Evolutionary conservation across 92 coral and sea anemone species (phyloP).

Genomic region (Porites evermanni): DNA sequence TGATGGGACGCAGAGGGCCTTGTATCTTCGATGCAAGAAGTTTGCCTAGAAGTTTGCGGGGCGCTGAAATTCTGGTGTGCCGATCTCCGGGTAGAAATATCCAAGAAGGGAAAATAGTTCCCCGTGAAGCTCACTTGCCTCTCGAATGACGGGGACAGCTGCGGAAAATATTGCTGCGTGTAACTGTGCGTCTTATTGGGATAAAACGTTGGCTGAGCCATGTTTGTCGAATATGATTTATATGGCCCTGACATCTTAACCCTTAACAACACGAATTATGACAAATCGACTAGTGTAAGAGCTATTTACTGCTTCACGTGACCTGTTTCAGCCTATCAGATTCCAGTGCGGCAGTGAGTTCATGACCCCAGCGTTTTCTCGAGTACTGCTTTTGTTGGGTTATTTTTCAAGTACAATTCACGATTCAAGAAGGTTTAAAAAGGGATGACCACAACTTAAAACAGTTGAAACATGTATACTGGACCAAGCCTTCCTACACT

Average conservation of each 20-base stretch:
- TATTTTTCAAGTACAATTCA: conserved; percentile 16
- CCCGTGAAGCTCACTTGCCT: conserved; percentile 77
- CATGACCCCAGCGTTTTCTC: conserved; percentile 63
- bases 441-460: neutral
- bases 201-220: conserved; percentile 90
- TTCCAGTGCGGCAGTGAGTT: conserved; percentile 56
- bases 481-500: neutral
- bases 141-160: conserved; percentile 81
- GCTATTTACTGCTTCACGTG: conserved; percentile 81
- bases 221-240: conserved; percentile 99
- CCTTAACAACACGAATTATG: conserved; percentile 85
- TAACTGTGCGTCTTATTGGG: conserved; percentile 82
- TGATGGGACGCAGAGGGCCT: conserved; percentile 23
- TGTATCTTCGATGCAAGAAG: conserved; percentile 4
- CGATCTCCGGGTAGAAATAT: conserved; percentile 30
- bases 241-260: conserved; percentile 97
- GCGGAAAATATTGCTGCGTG: conserved; percentile 75
- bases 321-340: conserved; percentile 78
- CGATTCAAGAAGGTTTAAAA: conserved; percentile 15
- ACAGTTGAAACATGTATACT: no score
- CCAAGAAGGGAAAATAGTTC: conserved; percentile 63
- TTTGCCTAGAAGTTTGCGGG: conserved; percentile 37
- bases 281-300: conserved; percentile 79
- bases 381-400: conserved; percentile 34
- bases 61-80: conserved; percentile 23